These are phyloP conservation scores for Acronicta aceris DNA, from an alignment of 2,888 invertebrate species.

Conservation along the genomic window DNA sequence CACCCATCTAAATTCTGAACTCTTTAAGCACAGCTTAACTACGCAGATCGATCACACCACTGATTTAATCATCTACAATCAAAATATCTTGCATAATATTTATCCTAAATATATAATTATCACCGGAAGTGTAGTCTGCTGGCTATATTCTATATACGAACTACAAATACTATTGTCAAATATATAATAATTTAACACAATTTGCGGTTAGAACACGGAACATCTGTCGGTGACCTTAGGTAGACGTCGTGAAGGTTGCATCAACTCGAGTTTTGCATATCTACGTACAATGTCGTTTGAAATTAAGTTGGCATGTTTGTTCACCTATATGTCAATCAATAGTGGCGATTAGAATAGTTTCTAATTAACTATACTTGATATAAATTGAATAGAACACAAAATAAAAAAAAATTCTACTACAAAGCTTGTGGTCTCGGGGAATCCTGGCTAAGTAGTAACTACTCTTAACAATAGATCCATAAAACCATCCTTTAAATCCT, in stretches of 20 bases:
- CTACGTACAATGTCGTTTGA: conserved; percentile 31
- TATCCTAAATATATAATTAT: conserved; percentile 4
- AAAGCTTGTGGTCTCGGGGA: too few relatives aligned
- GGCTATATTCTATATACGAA: not conserved
- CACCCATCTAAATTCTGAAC: too few relatives aligned
- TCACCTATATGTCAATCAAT: not conserved
- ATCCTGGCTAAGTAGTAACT: too few relatives aligned
- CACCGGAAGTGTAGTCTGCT: conserved; percentile 14
- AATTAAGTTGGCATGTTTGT: conserved; percentile 12
- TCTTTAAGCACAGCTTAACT: not conserved
- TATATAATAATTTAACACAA: conserved; percentile 39
- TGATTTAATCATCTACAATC: not conserved
- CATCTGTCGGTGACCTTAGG: conserved; percentile 37
- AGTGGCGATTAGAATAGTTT: not conserved
- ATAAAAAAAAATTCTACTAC: too few relatives aligned
- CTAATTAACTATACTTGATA: not conserved
- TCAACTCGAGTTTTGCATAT: conserved; percentile 48
- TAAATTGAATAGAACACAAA: too few relatives aligned
- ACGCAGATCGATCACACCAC: not conserved
- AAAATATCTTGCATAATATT: conserved; percentile 14
- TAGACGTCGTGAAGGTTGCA: conserved; percentile 47
- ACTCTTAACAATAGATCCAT: too few relatives aligned
- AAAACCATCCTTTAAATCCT: too few relatives aligned
- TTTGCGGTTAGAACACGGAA: conserved; percentile 50
- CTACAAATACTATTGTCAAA: conserved; percentile 25